Conservation (phyloP, 2,888 invertebrate species). For the Aphidius colemani region DNA sequence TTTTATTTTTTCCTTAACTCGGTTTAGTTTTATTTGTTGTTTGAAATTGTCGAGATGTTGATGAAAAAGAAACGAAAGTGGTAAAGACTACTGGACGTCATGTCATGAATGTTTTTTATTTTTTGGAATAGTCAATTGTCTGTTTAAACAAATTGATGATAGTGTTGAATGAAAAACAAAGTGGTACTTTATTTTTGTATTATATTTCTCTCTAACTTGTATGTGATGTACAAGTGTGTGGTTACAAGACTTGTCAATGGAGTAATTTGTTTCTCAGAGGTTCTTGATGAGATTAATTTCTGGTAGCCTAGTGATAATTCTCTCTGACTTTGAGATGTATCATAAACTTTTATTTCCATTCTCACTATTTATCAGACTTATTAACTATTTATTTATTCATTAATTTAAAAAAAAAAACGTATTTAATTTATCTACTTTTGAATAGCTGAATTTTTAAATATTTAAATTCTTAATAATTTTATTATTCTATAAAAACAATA, state of each 20-base stretch:
- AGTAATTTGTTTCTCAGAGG: constrained; percentile 55
- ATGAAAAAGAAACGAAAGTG: constrained; percentile 14
- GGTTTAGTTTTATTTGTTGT: constrained; percentile 3
- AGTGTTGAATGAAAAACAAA: constrained; percentile 40
- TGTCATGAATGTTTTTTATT: too few relatives aligned
- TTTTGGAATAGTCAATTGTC: neutral
- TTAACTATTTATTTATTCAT: constrained; percentile 39
- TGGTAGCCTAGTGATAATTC: too few relatives aligned
- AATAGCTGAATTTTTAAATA: neutral
- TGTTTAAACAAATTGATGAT: constrained; percentile 1
- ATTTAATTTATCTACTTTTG: neutral
- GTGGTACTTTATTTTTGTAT: constrained; percentile 41
- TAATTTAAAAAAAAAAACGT: constrained; percentile 4
- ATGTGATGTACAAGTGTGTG: constrained; percentile 21
- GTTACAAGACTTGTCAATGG: constrained; percentile 36
- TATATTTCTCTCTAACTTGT: constrained; percentile 21
- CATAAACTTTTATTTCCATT: constrained; percentile 57
- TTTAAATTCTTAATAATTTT: neutral
- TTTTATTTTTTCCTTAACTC: neutral
- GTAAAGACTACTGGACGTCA: constrained; percentile 22
- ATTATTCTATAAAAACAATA: too few relatives aligned
- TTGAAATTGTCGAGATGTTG: constrained; percentile 4
- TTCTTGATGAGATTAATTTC: too few relatives aligned
- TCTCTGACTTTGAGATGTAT: constrained; percentile 16
- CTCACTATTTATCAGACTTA: constrained; percentile 52